phyloP scores from a whole-genome alignment of 2,113 vertebrate genomes.

The Monopterus albus region DNA sequence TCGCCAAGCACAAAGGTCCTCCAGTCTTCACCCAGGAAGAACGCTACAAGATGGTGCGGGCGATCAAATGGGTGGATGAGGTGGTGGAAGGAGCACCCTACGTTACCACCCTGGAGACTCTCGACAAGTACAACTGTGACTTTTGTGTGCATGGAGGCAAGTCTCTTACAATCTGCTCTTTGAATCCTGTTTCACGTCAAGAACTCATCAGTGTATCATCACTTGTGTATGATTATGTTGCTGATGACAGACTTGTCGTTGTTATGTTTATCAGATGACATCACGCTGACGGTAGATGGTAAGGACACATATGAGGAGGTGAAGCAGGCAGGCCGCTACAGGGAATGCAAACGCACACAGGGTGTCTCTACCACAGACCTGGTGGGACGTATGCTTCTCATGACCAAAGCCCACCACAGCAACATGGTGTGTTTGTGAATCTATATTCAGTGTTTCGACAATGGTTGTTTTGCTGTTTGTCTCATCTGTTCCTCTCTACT shows the following conservation, averaged over 20 bases:
- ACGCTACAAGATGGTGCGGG: conserved; percentile 95
- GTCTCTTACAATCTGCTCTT: neutral
- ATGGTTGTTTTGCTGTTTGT: neutral
- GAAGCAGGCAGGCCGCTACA: conserved; percentile 89
- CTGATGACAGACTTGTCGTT: neutral
- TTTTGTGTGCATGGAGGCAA: conserved; percentile 98
- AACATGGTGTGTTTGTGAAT: conserved; percentile 85
- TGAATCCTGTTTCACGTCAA: neutral
- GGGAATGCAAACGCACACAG: conserved; percentile 96
- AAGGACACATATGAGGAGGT: conserved; percentile 97
- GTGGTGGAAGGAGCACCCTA: conserved; percentile 95
- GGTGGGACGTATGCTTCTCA: conserved; percentile 96
- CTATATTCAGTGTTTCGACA: neutral
- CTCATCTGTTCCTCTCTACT: conserved; percentile 18
- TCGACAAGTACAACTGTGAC: conserved; percentile 94
- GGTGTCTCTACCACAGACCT: conserved; percentile 98
- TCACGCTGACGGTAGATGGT: conserved; percentile 94
- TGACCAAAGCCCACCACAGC: conserved; percentile 98
- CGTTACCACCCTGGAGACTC: conserved; percentile 94
- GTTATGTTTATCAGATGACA: conserved; percentile 86
- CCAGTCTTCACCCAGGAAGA: conserved; percentile 97
- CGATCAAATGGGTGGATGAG: conserved; percentile 99
- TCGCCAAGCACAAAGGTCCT: conserved; percentile 96
- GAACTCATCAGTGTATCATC: neutral
- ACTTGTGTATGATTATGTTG: neutral